These are phyloP conservation scores for Acleris emargana DNA, from an alignment of 2,888 invertebrate genomes.

Conservation along the genomic window DNA sequence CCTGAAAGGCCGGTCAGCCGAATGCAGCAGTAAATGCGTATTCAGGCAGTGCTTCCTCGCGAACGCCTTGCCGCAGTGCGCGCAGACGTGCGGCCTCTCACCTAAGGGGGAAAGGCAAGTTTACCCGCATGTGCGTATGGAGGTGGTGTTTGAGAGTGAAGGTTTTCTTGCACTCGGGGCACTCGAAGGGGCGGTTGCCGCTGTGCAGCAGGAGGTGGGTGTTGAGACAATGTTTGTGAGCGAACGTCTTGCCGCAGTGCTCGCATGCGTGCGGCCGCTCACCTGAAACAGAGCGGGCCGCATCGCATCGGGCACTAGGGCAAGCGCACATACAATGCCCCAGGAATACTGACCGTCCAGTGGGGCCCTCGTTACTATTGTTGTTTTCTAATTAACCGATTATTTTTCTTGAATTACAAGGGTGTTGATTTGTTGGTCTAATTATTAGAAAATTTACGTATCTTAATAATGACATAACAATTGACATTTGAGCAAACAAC, in stretches of 20 bases:
- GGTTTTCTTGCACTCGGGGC: slow-evolving; percentile 88
- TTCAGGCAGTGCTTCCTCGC: slow-evolving; percentile 93
- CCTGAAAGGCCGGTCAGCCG: slow-evolving; percentile 91
- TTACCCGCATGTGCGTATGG: slow-evolving; percentile 85
- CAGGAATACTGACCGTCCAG: no score
- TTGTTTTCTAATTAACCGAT: no score
- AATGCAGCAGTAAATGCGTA: slow-evolving; percentile 91
- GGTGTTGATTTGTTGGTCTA: no score
- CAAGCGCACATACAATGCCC: slow-evolving; percentile 19
- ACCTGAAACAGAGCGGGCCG: slow-evolving; percentile 55
- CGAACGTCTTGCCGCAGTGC: slow-evolving; percentile 88
- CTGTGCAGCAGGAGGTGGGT: slow-evolving; percentile 88
- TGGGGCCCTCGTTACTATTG: no score
- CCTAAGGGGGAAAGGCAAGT: slow-evolving; percentile 61
- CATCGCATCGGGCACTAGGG: slow-evolving; percentile 23
- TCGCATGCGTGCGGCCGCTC: slow-evolving; percentile 87
- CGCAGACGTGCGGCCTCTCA: slow-evolving; percentile 90
- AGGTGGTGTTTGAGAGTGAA: slow-evolving; percentile 89
- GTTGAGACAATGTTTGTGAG: slow-evolving; percentile 89
- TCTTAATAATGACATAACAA: no score
- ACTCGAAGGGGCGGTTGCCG: slow-evolving; percentile 88
- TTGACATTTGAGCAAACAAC: no score
- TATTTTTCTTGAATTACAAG: no score
- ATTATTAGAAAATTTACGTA: no score
- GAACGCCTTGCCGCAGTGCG: slow-evolving; percentile 91